Percentiles rank a stretch among this genome's conserved stretches.
These are phyloP conservation scores for Heterocephalus glaber DNA, from an alignment of 2,113 vertebrate genomes.

Conservation along the genomic window DNA sequence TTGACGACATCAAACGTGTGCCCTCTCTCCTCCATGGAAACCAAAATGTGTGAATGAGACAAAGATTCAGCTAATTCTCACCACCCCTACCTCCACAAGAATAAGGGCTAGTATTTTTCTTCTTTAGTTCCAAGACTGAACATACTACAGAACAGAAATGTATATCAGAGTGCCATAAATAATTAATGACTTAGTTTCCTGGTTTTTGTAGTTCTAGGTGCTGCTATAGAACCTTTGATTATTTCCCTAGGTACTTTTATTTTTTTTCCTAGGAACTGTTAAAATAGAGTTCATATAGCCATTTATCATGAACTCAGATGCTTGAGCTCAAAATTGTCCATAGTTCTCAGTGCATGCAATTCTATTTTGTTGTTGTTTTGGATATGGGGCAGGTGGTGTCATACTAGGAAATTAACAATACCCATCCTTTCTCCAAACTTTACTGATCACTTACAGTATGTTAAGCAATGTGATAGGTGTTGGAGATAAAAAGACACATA, in stretches of 20 bases:
- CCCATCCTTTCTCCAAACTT: slow-evolving; percentile 42
- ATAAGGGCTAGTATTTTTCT: slow-evolving; percentile 37
- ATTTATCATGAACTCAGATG: slow-evolving; percentile 18
- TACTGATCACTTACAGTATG: background rate
- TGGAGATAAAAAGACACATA: slow-evolving; percentile 2
- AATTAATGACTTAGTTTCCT: slow-evolving; percentile 58
- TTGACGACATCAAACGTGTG: slow-evolving; percentile 39
- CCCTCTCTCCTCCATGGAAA: slow-evolving; percentile 58
- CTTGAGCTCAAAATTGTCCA: background rate
- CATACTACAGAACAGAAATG: slow-evolving; percentile 19
- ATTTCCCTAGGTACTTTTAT: too few species aligned
- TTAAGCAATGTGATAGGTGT: background rate
- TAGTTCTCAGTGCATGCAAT: background rate
- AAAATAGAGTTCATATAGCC: slow-evolving; percentile 9
- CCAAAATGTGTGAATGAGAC: slow-evolving; percentile 48
- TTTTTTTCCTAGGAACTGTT: background rate
- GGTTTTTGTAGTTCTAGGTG: slow-evolving; percentile 45
- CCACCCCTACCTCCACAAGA: background rate
- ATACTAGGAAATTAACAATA: slow-evolving; percentile 34
- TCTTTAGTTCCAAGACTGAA: slow-evolving; percentile 38
- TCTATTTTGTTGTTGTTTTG: background rate
- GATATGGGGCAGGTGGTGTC: background rate
- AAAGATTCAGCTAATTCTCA: slow-evolving; percentile 49
- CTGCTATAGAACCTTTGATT: background rate
- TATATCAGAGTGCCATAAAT: slow-evolving; percentile 16